phyloP scores from a whole-genome alignment of 2,797 vertebrate species.

The Garrulus glandarius region DNA sequence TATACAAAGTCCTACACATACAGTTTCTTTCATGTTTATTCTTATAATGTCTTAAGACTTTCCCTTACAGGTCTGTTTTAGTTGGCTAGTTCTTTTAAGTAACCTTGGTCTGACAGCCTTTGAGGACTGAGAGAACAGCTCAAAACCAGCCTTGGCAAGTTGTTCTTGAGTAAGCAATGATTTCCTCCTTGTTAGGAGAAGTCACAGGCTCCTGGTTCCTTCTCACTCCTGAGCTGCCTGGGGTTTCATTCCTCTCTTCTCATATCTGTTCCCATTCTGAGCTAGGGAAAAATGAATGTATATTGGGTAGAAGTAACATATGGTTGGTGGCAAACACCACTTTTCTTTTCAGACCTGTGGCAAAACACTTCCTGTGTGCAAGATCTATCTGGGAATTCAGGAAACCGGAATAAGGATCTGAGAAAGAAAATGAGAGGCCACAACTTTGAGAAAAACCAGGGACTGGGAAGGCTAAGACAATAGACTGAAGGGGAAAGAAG shows the following conservation, averaged over 20 bases:
- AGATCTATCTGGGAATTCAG: background rate
- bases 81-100: background rate
- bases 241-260: background rate
- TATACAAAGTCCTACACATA: background rate
- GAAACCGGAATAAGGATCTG: background rate
- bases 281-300: background rate
- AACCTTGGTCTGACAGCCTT: background rate
- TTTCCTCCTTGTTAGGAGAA: background rate
- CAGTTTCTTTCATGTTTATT: background rate
- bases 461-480: background rate
- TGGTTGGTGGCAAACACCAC: accelerated
- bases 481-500: background rate
- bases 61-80: background rate
- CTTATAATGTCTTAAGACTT: background rate
- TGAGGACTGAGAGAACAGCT: background rate
- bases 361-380: background rate
- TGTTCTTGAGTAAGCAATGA: background rate
- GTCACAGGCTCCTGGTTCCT: background rate
- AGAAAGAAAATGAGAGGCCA: background rate
- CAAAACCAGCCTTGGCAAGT: background rate
- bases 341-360: background rate
- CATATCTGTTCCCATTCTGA: background rate
- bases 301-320: background rate
- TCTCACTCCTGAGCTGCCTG: background rate
- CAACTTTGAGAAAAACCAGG: background rate